phyloP scores from a whole-genome alignment of 2,888 invertebrate species.

The Cheilosia soror region DNA sequence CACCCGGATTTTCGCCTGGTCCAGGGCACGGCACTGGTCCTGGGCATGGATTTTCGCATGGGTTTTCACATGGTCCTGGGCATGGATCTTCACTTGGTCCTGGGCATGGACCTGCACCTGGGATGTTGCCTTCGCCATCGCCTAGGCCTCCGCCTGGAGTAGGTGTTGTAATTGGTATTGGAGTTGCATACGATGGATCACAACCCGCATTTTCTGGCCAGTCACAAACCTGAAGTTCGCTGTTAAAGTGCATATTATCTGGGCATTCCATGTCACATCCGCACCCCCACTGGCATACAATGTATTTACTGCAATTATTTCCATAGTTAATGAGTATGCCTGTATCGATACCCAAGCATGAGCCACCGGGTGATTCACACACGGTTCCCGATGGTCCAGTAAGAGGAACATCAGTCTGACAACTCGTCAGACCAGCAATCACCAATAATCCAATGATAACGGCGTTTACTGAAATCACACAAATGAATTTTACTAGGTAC shows the following conservation, averaged over 20 bases:
- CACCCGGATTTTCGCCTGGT: not conserved
- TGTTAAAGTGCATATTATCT: constrained; percentile 46
- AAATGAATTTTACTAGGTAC: constrained; percentile 2
- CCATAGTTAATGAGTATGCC: constrained; percentile 22
- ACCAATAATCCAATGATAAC: constrained; percentile 34
- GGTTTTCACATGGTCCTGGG: too few relatives aligned
- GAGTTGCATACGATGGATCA: constrained; percentile 3
- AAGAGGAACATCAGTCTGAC: constrained; percentile 9
- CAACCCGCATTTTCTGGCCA: constrained; percentile 77
- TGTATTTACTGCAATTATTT: constrained; percentile 58
- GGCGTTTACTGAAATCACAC: constrained; percentile 3
- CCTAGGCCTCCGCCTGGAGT: not conserved
- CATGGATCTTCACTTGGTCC: not conserved
- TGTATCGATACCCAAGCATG: constrained; percentile 33
- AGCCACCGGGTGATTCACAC: constrained; percentile 63
- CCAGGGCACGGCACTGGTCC: not conserved
- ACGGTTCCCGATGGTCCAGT: constrained; percentile 63
- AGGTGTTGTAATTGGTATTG: not conserved
- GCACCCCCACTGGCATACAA: constrained; percentile 50
- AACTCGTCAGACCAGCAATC: constrained; percentile 5
- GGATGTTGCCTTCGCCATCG: not conserved
- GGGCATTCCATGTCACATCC: constrained; percentile 60
- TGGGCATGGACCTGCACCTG: not conserved
- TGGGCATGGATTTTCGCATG: too few relatives aligned
- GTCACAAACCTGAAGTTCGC: constrained; percentile 62